Evolutionary conservation across 2,113 vertebrate genomes (phyloP), one percentile per base, ranked within the genome.

Genomic region (Ameiurus melas): DNA sequence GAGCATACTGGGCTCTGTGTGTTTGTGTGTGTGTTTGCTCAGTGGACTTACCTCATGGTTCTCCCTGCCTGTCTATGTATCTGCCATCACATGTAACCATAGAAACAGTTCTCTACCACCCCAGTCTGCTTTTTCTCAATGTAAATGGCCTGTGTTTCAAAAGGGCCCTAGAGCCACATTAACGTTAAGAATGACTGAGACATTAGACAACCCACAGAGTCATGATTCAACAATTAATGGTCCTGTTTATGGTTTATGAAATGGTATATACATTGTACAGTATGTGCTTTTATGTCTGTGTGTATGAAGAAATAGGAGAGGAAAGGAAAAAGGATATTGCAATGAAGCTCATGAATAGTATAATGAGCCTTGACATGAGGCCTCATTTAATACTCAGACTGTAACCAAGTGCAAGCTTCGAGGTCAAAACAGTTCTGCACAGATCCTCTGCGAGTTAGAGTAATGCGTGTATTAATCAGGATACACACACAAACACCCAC

Each of bases 71-170:
- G 85, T 90, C 93, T 94, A 88, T 87, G 86, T 90, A 91, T 91
- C 88, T 80, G 84, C 92, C 91, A 94, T 94, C 91, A 90, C 86
- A 90, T 64, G 94, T 95, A 93, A 91, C 95, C 94, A 95, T 95
- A 93, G 95, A 93, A 95, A 95, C 95, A 88, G 90, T 81, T 78
- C 89, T 91, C 89, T 91, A 92, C 93, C 91, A 88, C 84, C 89
- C 87, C 88, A 90, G 87, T 75, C 90, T 92, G 88, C 77, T 92
- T 85, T 89, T 81, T 83, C 89, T 88, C 87, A 90, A 92, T 89
- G 92, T 85, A 91, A 91, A 92, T 92, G 78, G 87, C 84, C 91
- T 88, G 79, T 87, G 80, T 86, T 86, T 90, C 89, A 86, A 91
- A 90, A 81, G 87, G 70, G 66, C 88, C 86, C 81, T 86, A 79